phyloP scores from a whole-genome alignment of 2,113 vertebrate genomes.

The Paracanthobrama guichenoti region DNA sequence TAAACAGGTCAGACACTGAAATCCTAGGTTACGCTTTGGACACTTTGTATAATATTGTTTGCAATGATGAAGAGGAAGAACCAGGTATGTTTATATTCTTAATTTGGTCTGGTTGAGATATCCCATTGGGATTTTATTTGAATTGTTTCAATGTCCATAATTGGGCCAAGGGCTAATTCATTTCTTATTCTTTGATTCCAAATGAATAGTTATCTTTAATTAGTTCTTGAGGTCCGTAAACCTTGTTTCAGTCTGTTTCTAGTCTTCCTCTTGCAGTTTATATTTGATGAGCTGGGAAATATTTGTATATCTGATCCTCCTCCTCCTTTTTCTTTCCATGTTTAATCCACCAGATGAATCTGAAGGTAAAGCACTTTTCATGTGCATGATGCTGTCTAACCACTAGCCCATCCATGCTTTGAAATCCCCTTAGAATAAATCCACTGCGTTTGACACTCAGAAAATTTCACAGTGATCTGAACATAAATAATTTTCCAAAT shows the following conservation, averaged over 20 bases:
- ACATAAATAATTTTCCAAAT: not conserved
- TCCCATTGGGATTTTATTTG: not conserved
- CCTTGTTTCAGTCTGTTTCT: not conserved
- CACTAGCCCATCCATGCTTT: slow-evolving; percentile 1
- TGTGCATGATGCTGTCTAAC: slow-evolving; percentile 68
- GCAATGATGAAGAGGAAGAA: slow-evolving; percentile 94
- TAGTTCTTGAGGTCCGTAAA: not conserved
- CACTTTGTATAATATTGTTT: slow-evolving; percentile 94
- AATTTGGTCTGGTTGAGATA: not conserved
- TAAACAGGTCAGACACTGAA: slow-evolving; percentile 90
- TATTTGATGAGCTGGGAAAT: slow-evolving; percentile 60
- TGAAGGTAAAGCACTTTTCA: slow-evolving; percentile 89
- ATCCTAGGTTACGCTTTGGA: slow-evolving; percentile 98
- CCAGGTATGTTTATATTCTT: slow-evolving; percentile 78
- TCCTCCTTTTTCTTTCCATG: slow-evolving; percentile 80
- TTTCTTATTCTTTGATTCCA: not conserved
- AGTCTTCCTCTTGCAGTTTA: slow-evolving; percentile 8
- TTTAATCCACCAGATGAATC: slow-evolving; percentile 90
- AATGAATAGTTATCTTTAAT: not conserved
- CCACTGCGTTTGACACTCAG: not conserved
- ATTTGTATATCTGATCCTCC: slow-evolving; percentile 70
- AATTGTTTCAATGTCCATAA: not conserved
- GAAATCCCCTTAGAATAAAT: not conserved
- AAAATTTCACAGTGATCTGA: not conserved
- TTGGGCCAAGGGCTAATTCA: not conserved